Conservation (phyloP, 2,888 invertebrate species). For the Liopterus haemorrhoidalis region DNA sequence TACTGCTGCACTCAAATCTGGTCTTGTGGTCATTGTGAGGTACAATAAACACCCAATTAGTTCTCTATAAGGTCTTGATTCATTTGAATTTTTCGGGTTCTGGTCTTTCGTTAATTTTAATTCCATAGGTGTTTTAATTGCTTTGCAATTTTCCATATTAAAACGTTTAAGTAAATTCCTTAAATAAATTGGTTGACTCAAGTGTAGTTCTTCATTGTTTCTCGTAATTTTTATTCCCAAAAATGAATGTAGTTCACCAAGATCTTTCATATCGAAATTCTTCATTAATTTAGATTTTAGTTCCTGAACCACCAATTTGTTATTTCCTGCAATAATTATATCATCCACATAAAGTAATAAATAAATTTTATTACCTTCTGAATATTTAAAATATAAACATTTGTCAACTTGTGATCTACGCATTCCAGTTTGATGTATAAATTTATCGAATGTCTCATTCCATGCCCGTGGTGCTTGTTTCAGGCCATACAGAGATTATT, state of each 20-base stretch:
- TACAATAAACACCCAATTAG: conserved; percentile 18
- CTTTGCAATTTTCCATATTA: conserved; percentile 34
- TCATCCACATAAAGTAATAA: conserved; percentile 35
- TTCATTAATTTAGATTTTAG: conserved; percentile 27
- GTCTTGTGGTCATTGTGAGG: conserved; percentile 16
- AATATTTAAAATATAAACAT: background rate
- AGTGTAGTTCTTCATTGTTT: conserved; percentile 25
- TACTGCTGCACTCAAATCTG: conserved; percentile 18
- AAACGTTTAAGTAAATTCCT: conserved; percentile 31
- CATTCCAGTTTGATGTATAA: background rate
- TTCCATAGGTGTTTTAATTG: conserved; percentile 30
- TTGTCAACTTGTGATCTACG: background rate
- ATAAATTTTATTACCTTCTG: conserved; percentile 16
- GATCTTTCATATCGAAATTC: conserved; percentile 34
- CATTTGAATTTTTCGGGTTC: conserved; percentile 4
- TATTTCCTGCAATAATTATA: conserved; percentile 31
- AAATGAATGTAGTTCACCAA: conserved; percentile 32
- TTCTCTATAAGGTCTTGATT: conserved; percentile 12
- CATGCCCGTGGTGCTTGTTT: conserved; percentile 6
- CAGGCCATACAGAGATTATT: conserved; percentile 7
- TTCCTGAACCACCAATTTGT: conserved; percentile 22
- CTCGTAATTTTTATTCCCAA: conserved; percentile 33
- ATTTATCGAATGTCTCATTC: conserved; percentile 1
- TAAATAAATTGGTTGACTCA: conserved; percentile 33
- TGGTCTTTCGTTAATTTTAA: conserved; percentile 14